Conservation (phyloP, 2,113 vertebrate species). For the rabbit (Oryctolagus cuniculus) region mOryCun1.1 NC_091446.1:6659001-6659500, state of each 20-base stretch:
- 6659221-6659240: background rate
- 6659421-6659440: conserved; percentile 30
- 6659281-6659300: background rate
- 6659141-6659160: background rate
- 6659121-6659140: background rate
- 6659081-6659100: background rate
- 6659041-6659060: background rate
- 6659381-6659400: conserved; percentile 48
- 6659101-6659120: background rate
- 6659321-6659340: background rate
- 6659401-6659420: conserved; percentile 52
- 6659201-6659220: background rate
- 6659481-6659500: conserved; percentile 55
- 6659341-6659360: background rate
- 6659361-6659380: conserved; percentile 59
- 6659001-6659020: background rate
- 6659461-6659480: conserved; percentile 53
- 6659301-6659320: background rate
- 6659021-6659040: background rate
- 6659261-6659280: conserved; percentile 6
- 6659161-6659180: background rate
- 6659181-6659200: background rate
- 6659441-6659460: conserved; percentile 55
- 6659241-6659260: background rate
- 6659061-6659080: background rate